phyloP scores from a whole-genome alignment of 2,888 invertebrate genomes.

The Priapulus caudatus region DNA sequence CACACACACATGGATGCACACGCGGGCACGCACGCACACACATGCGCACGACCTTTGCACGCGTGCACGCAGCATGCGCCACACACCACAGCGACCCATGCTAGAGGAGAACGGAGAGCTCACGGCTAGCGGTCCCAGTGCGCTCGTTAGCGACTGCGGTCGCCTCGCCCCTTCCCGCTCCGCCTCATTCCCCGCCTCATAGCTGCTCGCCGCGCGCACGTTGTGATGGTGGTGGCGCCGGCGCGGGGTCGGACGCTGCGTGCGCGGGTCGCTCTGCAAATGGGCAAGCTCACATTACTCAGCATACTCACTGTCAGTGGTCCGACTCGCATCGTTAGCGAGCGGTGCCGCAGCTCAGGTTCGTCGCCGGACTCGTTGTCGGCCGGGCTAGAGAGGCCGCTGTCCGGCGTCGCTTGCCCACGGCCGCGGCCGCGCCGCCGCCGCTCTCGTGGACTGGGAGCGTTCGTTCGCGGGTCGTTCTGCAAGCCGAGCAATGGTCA shows the following conservation, averaged over 20 bases:
- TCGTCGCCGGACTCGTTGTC: background rate
- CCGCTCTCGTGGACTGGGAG: constrained; percentile 71
- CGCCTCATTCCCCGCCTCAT: constrained; percentile 3
- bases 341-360: background rate
- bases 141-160: constrained; percentile 46
- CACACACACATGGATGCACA: no score
- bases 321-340: constrained; percentile 63
- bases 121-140: constrained; percentile 64
- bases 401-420: no score
- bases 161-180: background rate
- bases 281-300: no score
- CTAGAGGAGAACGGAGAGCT: no score
- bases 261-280: constrained; percentile 56
- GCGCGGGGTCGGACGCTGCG: constrained; percentile 70
- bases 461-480: constrained; percentile 67
- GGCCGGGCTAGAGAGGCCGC: no score
- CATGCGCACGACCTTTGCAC: no score
- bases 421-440: constrained; percentile 37
- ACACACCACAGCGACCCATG: no score
- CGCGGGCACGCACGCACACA: no score
- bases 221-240: constrained; percentile 48
- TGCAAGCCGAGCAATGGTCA: no score
- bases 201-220: background rate
- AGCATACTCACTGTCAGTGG: constrained; percentile 47
- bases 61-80: no score